These are phyloP conservation scores for Triplophysa yarkandensis DNA, from an alignment of 2,797 vertebrate species.

Conservation along the genomic window DNA sequence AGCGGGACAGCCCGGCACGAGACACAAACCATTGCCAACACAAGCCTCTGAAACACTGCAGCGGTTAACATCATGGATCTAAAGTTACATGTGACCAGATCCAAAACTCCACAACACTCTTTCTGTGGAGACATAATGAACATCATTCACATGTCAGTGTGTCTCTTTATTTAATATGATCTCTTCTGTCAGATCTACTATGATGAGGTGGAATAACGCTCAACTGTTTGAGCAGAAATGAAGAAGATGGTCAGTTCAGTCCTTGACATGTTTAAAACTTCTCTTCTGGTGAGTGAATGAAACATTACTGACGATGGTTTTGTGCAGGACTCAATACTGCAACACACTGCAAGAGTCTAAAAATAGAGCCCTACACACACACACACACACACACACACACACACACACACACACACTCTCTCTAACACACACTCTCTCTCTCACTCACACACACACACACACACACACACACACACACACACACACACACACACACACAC, in stretches of 20 bases:
- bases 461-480: not conserved
- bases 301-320: no score
- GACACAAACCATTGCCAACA: conserved; percentile 67
- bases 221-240: no score
- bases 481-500: not conserved
- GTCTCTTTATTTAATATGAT: no score
- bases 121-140: not conserved
- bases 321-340: conserved; percentile 57
- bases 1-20: conserved; percentile 63
- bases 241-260: no score
- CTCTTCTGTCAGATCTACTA: no score
- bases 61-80: conserved; percentile 66
- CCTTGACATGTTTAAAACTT: no score
- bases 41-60: conserved; percentile 58
- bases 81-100: conserved; percentile 36
- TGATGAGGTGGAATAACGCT: no score
- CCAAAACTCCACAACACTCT: conserved; percentile 9
- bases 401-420: not conserved
- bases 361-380: conserved; percentile 64
- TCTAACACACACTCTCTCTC: not conserved
- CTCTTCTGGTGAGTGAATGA: no score
- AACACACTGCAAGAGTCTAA: conserved; percentile 66
- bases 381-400: not conserved
- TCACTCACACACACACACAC: not conserved
- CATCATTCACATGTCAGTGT: no score